These are phyloP conservation scores for Vulpes lagopus DNA, from an alignment of 2,113 vertebrate genomes.

Conservation along the genomic window DNA sequence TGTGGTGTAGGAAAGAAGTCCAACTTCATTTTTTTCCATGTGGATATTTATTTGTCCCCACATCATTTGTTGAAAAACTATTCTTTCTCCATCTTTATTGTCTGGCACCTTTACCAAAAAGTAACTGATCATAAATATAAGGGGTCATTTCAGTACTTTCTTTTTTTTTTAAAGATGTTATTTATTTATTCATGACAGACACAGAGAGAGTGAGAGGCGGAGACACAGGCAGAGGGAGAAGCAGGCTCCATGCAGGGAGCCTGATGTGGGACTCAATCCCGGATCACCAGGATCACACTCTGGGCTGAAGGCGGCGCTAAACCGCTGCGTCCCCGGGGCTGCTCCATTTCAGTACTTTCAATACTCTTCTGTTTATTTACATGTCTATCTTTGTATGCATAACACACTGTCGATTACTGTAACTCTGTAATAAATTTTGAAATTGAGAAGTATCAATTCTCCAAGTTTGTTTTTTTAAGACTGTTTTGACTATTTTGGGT, in stretches of 20 bases:
- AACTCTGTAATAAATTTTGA: not conserved
- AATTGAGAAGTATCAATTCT: not conserved
- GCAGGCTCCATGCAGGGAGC: not conserved
- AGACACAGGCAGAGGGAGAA: not conserved
- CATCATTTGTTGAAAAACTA: constrained; percentile 15
- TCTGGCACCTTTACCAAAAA: not conserved
- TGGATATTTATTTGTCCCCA: not conserved
- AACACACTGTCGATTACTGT: not conserved
- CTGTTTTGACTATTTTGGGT: not conserved
- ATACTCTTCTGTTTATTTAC: constrained; percentile 29
- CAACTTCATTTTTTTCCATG: not conserved
- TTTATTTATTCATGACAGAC: not conserved
- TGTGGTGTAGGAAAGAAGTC: not conserved
- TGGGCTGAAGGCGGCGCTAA: not conserved
- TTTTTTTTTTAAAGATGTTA: not conserved
- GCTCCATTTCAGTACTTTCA: constrained; percentile 26
- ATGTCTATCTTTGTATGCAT: not conserved
- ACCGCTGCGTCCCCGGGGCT: not conserved
- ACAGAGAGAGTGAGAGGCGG: not conserved
- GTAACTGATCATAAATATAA: constrained; percentile 17
- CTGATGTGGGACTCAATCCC: not conserved
- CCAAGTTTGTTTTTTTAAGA: constrained; percentile 25
- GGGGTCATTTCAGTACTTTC: constrained; percentile 37
- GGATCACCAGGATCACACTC: not conserved
- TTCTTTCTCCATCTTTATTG: constrained; percentile 38